phyloP scores from a whole-genome alignment of 1,140 invertebrate species.

The Monomorium pharaonis region DNA sequence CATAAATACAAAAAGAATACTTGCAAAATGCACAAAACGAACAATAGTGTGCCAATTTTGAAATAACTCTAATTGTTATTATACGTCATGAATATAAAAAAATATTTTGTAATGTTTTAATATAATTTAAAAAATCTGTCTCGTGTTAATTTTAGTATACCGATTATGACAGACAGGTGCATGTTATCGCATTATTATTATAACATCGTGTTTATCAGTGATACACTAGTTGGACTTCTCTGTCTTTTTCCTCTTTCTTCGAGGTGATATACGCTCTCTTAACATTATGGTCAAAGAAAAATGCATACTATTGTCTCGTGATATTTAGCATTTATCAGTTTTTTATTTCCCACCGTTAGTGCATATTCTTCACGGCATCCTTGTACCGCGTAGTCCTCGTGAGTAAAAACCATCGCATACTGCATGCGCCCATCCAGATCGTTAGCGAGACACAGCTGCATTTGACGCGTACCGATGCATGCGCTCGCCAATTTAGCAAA shows the following conservation, averaged over 20 bases:
- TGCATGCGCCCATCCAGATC: slow-evolving; percentile 28
- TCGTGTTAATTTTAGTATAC: neutral
- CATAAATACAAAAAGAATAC: slow-evolving; percentile 9
- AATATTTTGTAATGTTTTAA: neutral
- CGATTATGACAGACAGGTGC: neutral
- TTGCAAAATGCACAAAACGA: slow-evolving; percentile 2
- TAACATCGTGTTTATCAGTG: neutral
- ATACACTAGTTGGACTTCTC: neutral
- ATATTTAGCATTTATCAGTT: neutral
- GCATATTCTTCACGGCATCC: neutral
- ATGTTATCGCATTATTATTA: neutral
- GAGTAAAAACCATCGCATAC: slow-evolving; percentile 46
- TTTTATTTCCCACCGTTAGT: slow-evolving; percentile 21
- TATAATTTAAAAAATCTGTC: neutral
- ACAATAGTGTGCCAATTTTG: slow-evolving; percentile 11
- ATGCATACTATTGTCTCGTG: slow-evolving; percentile 21
- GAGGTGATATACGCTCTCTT: neutral
- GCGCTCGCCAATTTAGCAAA: slow-evolving; percentile 46
- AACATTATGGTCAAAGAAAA: neutral
- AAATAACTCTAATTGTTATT: neutral
- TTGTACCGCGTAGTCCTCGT: neutral
- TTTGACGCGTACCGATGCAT: slow-evolving; percentile 56
- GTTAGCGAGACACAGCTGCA: slow-evolving; percentile 39
- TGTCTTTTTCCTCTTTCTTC: neutral
- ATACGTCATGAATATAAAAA: neutral